Base-by-base conservation (phyloP, 2,888 invertebrate genomes). In the Cheilosia pagana region DNA sequence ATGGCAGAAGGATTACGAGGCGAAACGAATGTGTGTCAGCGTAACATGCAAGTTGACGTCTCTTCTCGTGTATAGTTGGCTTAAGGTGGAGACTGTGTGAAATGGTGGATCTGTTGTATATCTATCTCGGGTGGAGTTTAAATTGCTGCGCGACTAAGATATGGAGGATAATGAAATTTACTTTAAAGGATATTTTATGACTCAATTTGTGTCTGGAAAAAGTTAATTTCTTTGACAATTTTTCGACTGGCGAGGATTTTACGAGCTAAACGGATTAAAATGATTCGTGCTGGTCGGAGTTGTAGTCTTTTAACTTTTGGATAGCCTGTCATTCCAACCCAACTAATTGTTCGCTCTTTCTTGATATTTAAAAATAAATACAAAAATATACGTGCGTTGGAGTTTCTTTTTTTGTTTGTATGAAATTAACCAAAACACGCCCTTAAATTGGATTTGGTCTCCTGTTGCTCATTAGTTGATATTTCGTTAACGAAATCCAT, bases 171-270 rank as follows among this genome's bases (percentile, higher is more conserved):
- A 68, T 68, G 39, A 67, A 67, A 45, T 55, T 43, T 55, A 21
- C 19, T 28, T 41, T 28, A 3, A 12, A 19, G 53, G 12, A 67
- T 19, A 21, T 60, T 60, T 60, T 21, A 60, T 35, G 41, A 52
- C 59, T 60, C 60, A 60, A 71, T 71, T 71, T 60, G 41, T 28
- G 70, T 28, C 59, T 52, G 50, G 23, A 50, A 59, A 35, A 71
- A 71, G 60, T 60, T 60, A 71, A 71, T 52, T 59, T 50, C 25
- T 4, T 14, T 52, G 16, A 12, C 19, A 16, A n/a, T 19, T n/a
- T 35, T 50, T n/a, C 16, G 6, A 3, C 10, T 6, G 2, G 6
- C 3, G 28, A 28, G 25, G 12, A 25, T 19, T 45, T 60, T 25
- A n/a, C 23, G 39, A 16, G 23, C 6, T 2, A 14, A 50, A 12